Conservation (phyloP, 2,888 invertebrate genomes). For the Drosophila paramelanica region DNA sequence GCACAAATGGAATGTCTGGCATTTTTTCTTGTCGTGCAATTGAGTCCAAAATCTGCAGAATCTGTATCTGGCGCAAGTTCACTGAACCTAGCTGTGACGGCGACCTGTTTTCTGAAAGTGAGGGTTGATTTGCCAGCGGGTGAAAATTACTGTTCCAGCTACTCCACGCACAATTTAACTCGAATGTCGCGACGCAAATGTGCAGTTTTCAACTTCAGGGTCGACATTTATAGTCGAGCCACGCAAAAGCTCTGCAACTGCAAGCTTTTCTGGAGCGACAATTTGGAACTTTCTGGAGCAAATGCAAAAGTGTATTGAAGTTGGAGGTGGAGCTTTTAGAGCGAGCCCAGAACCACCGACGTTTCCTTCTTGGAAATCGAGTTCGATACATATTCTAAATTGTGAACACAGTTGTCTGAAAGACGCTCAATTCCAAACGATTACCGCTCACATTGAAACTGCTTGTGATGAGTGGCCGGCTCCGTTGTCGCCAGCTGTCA, state of each 20-base stretch:
- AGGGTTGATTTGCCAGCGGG: conserved; percentile 51
- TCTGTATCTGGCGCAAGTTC: conserved; percentile 70
- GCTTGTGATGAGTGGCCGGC: conserved; percentile 31
- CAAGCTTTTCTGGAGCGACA: conserved; percentile 54
- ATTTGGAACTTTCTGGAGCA: conserved; percentile 45
- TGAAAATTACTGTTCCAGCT: not conserved
- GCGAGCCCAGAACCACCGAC: conserved; percentile 51
- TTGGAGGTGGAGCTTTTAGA: conserved; percentile 41
- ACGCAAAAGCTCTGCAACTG: conserved; percentile 38
- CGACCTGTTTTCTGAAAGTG: conserved; percentile 51
- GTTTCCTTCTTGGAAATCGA: conserved; percentile 37
- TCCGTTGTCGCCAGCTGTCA: conserved; percentile 28
- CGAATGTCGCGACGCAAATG: conserved; percentile 54
- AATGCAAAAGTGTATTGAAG: conserved; percentile 10
- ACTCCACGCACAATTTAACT: conserved; percentile 26
- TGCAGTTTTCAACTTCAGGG: conserved; percentile 42
- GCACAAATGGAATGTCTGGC: conserved; percentile 80
- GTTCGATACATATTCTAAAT: conserved; percentile 42
- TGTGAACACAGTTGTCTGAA: conserved; percentile 36
- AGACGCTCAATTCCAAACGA: conserved; percentile 27
- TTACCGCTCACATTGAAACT: conserved; percentile 28
- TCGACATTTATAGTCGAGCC: conserved; percentile 53
- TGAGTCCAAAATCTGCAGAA: conserved; percentile 14
- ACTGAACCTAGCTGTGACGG: conserved; percentile 49
- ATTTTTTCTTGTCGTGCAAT: conserved; percentile 53